Base-by-base conservation (phyloP, 1,140 invertebrate genomes). In the Brachionus paranguensis region DNA sequence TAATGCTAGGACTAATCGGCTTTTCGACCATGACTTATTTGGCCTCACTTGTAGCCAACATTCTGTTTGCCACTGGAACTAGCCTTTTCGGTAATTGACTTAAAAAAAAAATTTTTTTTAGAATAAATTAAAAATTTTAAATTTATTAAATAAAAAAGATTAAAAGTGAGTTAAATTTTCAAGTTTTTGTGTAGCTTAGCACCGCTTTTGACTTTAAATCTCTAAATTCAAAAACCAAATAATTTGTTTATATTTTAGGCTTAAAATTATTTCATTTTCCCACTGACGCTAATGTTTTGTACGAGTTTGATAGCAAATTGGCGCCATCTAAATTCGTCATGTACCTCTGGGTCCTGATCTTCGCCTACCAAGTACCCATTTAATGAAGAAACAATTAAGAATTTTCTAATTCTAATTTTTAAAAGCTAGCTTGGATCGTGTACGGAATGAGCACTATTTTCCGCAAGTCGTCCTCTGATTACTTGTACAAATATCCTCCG, bases 381-480 rank as follows among this genome's bases (percentile, higher is more conserved):
- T 20, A 24, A 20, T 10, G 20, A 53, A 17, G 17, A 53, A n/a
- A 11, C 3, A 60, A 65, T 7, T 14, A 78, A 8, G 10, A 29
- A 33, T 55, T 24, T n/a, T 8, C 27, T 47, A 47, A 50, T 20
- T 78, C 1, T 55, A 17, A 14, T 1, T 41, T 79, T 50, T 12
- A 55, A 64, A 43, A 81, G 78, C 11, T 81, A 20, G 50, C n/a
- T 10, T 81, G 78, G 78, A 29, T 81, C 12, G 11, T 81, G 41
- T 81, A 81, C 53, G 78, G 78, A 41, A 37, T 81, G n/a, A 81
- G n/a, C 10, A 33, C 78, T 6, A 81, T 81, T 20, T 81, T 81
- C 41, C 78, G 78, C 11, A 81, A 81, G 12, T 81, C 78, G 12
- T 81, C 78, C 37, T 64, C 78, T 7, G 78, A 81, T 47, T 81